Evolutionary conservation across 2,113 vertebrate genomes (phyloP).

Genomic region (Rhinichthys klamathensis): DNA sequence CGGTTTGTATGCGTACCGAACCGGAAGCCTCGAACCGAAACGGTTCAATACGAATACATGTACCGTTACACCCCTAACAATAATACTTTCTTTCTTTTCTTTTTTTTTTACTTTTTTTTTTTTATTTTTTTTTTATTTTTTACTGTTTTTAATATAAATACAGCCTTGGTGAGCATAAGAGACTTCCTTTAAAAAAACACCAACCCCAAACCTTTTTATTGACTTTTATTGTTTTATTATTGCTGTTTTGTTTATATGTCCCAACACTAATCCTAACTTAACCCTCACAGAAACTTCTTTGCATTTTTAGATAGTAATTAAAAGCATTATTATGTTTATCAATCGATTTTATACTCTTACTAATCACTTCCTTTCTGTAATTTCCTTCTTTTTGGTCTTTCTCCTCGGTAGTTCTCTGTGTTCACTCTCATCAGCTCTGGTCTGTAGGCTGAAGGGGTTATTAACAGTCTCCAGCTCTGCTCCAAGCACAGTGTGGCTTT

Average conservation of each 20-base stretch:
- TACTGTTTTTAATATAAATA: too few species aligned
- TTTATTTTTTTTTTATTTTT: too few species aligned
- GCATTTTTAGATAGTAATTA: neutral
- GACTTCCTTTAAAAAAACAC: too few species aligned
- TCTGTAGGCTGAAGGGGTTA: constrained; percentile 34
- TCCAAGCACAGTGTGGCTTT: constrained; percentile 55
- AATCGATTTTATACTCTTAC: neutral
- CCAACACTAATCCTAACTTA: neutral
- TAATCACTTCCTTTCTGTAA: neutral
- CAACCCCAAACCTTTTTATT: too few species aligned
- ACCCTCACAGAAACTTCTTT: neutral
- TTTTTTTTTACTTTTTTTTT: too few species aligned
- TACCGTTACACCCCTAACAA: too few species aligned
- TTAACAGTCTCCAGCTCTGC: constrained; percentile 46
- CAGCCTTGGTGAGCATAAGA: too few species aligned
- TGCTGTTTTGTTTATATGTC: neutral
- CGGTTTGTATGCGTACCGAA: too few species aligned
- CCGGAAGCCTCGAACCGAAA: too few species aligned
- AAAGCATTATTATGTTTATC: neutral
- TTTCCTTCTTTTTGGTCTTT: neutral
- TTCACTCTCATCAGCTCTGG: constrained; percentile 41
- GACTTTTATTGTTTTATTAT: neutral
- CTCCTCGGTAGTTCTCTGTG: neutral
- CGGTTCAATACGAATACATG: too few species aligned
- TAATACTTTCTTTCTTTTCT: too few species aligned